Evolutionary conservation across 2,888 invertebrate genomes (phyloP), one percentile per base, ranked within the genome.

Genomic region (Euproctis similis): DNA sequence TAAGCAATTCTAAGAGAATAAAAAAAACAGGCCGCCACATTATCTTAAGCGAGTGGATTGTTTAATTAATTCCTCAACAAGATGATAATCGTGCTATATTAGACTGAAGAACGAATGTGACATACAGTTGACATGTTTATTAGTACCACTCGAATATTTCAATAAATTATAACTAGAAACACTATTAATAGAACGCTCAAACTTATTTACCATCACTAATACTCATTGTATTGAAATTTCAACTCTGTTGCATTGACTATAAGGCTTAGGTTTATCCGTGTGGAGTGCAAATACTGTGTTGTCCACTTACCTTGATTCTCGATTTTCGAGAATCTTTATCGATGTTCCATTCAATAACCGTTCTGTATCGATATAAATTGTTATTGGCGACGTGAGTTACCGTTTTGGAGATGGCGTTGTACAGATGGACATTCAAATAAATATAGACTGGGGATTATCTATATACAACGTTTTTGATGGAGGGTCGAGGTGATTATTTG

Each of bases 321-420:
- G 59, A 65, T 68, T 61, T 63, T 59, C 31, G 39, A 47, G 36
- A 58, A 70, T 69, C 66, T 64, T 61, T 72, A 70, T 67, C 72
- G 64, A 61, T 67, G 59, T 56, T 54, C 63, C 64, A 66, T 70
- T 73, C 75, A 68, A 74, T 74, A 76, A 75, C 67, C 67, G 70
- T 74, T 71, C 53, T 56, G 64, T 62, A 73, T 68, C 74, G 72
- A 68, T 75, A 77, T 75, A 76, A 64, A 68, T 73, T 69, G 75
- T 75, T 76, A 75, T 73, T 64, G 72, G 65, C 61, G 70, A 68
- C 65, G 69, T 77, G 77, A 80, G 68, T 78, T 80, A 78, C 71
- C 59, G 75, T 67, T 71, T 66, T 61, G 56, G 58, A 67, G 76
- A 77, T 68, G 70, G 65, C 66, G 64, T 57, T 70, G 64, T 70